A percentile compares a stretch with the other conserved stretches of the same genome.
Conservation (phyloP, 2,113 vertebrate species). For the Bos indicus region DNA sequence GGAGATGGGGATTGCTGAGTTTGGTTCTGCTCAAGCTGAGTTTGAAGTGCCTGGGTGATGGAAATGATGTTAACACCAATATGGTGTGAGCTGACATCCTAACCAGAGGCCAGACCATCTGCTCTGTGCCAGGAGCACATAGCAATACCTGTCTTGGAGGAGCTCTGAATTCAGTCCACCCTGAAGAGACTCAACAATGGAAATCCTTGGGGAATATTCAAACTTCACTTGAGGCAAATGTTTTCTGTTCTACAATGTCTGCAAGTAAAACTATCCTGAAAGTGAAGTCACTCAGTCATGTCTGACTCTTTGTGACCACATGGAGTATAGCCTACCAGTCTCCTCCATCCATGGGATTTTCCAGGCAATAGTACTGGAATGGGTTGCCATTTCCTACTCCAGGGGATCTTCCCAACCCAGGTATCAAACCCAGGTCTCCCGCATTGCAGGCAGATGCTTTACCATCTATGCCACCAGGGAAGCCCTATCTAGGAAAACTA, state of each 20-base stretch:
- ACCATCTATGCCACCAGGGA: no score
- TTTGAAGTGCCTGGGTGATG: neutral
- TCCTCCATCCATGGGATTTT: no score
- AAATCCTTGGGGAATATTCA: neutral
- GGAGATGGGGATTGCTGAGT: neutral
- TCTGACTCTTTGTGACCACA: no score
- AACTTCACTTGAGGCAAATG: neutral
- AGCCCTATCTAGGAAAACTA: neutral
- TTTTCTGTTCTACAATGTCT: neutral
- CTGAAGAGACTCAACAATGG: neutral
- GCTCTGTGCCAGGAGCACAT: neutral
- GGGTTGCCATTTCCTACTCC: no score
- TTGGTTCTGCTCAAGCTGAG: neutral
- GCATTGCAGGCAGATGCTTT: no score
- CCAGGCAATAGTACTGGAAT: no score
- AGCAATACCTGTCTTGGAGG: neutral
- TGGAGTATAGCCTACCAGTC: no score
- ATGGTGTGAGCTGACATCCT: neutral
- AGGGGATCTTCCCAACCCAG: no score
- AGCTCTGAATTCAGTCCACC: neutral
- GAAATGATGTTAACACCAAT: neutral
- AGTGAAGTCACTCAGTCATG: no score
- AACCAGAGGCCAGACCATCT: neutral
- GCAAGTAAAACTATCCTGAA: neutral
- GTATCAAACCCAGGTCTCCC: no score